Percentiles rank a stretch among this genome's conserved stretches.
Evolutionary conservation across 2,888 invertebrate species (phyloP).

Genomic region (Meteorus cinctellus): DNA sequence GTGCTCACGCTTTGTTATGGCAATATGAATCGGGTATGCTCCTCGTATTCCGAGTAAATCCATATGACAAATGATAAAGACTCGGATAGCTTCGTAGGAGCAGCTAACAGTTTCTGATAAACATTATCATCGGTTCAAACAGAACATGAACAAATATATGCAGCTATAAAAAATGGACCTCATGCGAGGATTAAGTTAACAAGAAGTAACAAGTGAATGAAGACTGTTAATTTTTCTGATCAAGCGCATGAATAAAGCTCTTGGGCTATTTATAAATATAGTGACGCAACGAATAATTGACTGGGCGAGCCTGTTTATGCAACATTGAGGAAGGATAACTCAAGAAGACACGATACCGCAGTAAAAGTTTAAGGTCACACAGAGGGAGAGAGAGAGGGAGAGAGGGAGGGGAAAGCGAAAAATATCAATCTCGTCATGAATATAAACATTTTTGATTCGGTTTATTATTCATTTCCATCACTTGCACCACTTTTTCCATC

Average conservation of each 20-base stretch:
- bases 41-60: too few relatives aligned
- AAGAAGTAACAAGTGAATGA: neutral
- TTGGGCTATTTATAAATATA: neutral
- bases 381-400: neutral
- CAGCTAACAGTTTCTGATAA: too few relatives aligned
- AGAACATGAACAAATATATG: too few relatives aligned
- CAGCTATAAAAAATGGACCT: too few relatives aligned
- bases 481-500: too few relatives aligned
- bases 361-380: neutral
- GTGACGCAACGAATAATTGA: conserved; percentile 40
- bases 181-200: neutral
- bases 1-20: too few relatives aligned
- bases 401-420: neutral
- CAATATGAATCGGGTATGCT: too few relatives aligned
- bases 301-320: conserved; percentile 13
- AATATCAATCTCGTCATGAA: neutral
- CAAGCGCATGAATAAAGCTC: neutral
- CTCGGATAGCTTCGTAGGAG: too few relatives aligned
- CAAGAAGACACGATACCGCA: neutral
- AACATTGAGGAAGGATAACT: conserved; percentile 6
- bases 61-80: too few relatives aligned
- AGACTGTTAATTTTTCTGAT: neutral
- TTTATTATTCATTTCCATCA: neutral
- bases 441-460: too few relatives aligned
- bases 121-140: too few relatives aligned